A percentile compares a stretch with the other conserved stretches of the same genome.
Evolutionary conservation across 2,797 vertebrate species (phyloP).

Genomic region (Anguilla marmorata): DNA sequence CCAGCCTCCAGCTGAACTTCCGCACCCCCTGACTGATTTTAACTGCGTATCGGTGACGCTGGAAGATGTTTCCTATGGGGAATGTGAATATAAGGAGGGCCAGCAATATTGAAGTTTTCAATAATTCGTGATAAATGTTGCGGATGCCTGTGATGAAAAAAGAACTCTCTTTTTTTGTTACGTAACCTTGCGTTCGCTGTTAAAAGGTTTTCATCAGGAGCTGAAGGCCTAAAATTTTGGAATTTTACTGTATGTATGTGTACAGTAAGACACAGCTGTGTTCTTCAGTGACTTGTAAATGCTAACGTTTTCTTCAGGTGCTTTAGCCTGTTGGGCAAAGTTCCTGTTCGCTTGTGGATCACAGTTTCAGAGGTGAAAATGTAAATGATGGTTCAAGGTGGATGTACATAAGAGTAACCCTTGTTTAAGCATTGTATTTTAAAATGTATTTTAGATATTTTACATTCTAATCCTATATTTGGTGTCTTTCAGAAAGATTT

Average conservation of each 20-base stretch:
- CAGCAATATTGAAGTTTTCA: neutral
- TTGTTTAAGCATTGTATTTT: neutral
- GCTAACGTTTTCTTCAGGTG: neutral
- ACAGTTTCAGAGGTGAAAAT: neutral
- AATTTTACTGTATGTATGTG: conserved; percentile 9
- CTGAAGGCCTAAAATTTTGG: neutral
- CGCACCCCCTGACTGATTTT: neutral
- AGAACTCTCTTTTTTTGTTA: neutral
- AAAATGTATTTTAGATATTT: neutral
- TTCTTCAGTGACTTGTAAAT: neutral
- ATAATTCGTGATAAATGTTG: neutral
- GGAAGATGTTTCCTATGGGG: conserved; percentile 18
- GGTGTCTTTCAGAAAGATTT: neutral
- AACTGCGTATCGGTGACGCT: neutral
- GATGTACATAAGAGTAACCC: neutral
- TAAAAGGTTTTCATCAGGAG: neutral
- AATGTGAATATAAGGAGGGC: neutral
- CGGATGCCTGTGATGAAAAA: neutral
- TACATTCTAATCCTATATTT: neutral
- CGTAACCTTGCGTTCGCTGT: neutral
- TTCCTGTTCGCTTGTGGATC: neutral
- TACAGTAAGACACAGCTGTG: neutral
- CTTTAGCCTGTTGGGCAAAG: neutral
- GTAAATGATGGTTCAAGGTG: neutral
- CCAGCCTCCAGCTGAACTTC: neutral